phyloP scores from a whole-genome alignment of 1,140 invertebrate genomes.

The Gryon sp. region DNA sequence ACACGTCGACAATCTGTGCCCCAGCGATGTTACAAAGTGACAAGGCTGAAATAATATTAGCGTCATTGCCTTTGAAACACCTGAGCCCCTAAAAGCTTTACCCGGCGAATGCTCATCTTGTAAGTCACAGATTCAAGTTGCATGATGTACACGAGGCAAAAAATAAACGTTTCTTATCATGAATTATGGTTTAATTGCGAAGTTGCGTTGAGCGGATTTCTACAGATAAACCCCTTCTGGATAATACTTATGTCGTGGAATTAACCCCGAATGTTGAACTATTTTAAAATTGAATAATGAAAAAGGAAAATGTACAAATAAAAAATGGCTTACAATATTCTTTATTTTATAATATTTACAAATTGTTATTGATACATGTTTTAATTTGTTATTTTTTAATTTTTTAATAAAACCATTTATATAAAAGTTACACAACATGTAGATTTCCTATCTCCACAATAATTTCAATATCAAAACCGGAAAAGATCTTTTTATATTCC shows the following conservation, averaged over 20 bases:
- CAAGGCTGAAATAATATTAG: conserved; percentile 74
- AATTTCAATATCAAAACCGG: conserved; percentile 52
- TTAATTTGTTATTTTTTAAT: background rate
- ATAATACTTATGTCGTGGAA: background rate
- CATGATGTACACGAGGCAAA: conserved; percentile 32
- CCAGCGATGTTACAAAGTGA: conserved; percentile 61
- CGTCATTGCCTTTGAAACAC: conserved; percentile 68
- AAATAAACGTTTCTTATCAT: conserved; percentile 33
- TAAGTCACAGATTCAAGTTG: conserved; percentile 71
- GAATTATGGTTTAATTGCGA: conserved; percentile 11
- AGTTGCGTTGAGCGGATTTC: background rate
- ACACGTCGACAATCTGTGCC: conserved; percentile 71
- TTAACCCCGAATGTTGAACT: too few species aligned
- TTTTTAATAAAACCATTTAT: background rate
- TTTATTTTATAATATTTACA: background rate
- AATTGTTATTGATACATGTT: background rate
- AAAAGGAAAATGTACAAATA: too few species aligned
- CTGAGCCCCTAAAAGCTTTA: conserved; percentile 78
- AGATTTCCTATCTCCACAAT: conserved; percentile 6
- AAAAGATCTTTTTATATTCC: conserved; percentile 13
- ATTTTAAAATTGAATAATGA: too few species aligned
- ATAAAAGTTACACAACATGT: background rate
- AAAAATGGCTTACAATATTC: too few species aligned
- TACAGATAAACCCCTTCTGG: background rate
- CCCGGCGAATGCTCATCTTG: conserved; percentile 62